These are phyloP conservation scores for Coreoperca whiteheadi DNA, from an alignment of 2,113 vertebrate genomes.

Conservation along the genomic window DNA sequence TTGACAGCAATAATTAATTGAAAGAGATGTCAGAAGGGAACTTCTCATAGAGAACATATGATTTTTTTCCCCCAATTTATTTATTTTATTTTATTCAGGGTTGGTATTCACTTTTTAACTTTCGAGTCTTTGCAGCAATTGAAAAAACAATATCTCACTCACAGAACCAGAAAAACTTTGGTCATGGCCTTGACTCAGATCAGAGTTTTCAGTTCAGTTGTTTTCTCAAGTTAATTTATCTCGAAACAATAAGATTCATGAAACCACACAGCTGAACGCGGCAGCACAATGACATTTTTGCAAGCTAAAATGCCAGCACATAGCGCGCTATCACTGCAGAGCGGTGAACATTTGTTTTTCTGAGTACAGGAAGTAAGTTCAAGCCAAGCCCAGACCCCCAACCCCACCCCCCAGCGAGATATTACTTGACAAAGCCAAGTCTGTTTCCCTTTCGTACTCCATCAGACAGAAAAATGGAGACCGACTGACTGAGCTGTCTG, in stretches of 20 bases:
- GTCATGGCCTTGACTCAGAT: constrained; percentile 1
- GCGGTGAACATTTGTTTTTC: constrained; percentile 18
- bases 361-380: constrained; percentile 53
- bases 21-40: background rate
- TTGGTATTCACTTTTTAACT: background rate
- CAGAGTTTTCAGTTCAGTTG: constrained; percentile 7
- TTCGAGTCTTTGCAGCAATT: constrained; percentile 10
- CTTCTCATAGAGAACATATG: background rate
- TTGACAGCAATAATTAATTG: background rate
- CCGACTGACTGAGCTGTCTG: constrained; percentile 50
- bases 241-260: background rate
- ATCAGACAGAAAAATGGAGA: constrained; percentile 51
- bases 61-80: no score
- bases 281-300: constrained; percentile 12
- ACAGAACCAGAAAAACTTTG: background rate
- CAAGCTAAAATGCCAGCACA: constrained; percentile 19
- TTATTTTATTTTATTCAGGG: background rate
- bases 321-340: background rate
- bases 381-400: constrained; percentile 2
- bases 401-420: background rate
- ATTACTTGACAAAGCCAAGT: constrained; percentile 59
- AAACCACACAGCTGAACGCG: constrained; percentile 6
- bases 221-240: background rate
- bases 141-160: constrained; percentile 7
- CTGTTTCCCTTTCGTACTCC: constrained; percentile 49